phyloP scores from a whole-genome alignment of 2,888 invertebrate genomes.

The Syrphus vitripennis region DNA sequence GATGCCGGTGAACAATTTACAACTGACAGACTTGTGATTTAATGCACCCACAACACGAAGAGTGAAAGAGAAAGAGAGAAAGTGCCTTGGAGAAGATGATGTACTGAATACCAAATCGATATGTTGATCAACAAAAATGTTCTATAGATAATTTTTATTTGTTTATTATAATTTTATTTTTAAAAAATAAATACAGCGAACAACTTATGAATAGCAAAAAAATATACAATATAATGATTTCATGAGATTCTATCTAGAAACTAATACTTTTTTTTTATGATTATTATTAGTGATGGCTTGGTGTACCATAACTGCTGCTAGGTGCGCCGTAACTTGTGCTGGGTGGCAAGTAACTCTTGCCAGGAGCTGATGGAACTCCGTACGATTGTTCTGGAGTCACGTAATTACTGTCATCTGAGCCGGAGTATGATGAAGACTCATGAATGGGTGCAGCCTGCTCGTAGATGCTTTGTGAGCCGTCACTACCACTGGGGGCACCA shows the following conservation, averaged over 20 bases:
- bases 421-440: slow-evolving; percentile 34
- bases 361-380: slow-evolving; percentile 49
- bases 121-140: background rate
- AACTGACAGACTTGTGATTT: slow-evolving; percentile 46
- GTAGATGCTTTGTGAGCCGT: slow-evolving; percentile 14
- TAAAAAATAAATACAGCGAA: slow-evolving; percentile 61
- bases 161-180: slow-evolving; percentile 11
- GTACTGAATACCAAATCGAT: slow-evolving; percentile 52
- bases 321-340: slow-evolving; percentile 55
- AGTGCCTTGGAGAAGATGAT: slow-evolving; percentile 3
- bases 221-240: slow-evolving; percentile 50
- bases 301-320: slow-evolving; percentile 11
- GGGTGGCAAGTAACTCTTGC: slow-evolving; percentile 51
- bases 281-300: slow-evolving; percentile 64
- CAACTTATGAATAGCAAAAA: slow-evolving; percentile 57
- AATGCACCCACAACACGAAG: slow-evolving; percentile 15
- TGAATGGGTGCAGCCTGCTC: slow-evolving; percentile 55
- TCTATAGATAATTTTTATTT: slow-evolving; percentile 9
- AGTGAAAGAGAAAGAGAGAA: slow-evolving; percentile 55
- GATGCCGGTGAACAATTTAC: slow-evolving; percentile 33
- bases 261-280: slow-evolving; percentile 4
- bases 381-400: slow-evolving; percentile 49
- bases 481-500: slow-evolving; percentile 51
- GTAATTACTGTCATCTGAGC: slow-evolving; percentile 43
- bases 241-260: slow-evolving; percentile 29